These are phyloP conservation scores for Hystrix brachyura DNA, from an alignment of 2,113 vertebrate genomes.

Conservation along the genomic window DNA sequence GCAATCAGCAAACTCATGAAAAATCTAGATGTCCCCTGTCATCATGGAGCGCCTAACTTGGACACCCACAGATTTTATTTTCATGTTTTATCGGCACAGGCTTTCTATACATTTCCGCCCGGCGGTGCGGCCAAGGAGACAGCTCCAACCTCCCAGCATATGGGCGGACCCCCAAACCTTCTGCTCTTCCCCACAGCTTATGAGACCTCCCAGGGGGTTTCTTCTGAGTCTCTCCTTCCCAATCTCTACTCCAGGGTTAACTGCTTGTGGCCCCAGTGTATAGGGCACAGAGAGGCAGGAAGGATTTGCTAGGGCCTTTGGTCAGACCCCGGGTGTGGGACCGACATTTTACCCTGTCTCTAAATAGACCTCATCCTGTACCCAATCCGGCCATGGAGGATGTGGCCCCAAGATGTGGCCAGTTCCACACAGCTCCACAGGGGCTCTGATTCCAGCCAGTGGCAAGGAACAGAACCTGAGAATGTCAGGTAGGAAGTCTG, in stretches of 20 bases:
- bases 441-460: background rate
- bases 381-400: too few relatives aligned
- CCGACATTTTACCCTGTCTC: background rate
- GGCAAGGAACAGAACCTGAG: background rate
- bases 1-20: background rate
- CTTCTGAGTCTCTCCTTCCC: background rate
- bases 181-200: background rate
- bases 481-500: background rate
- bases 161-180: background rate
- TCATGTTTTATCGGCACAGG: background rate
- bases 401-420: background rate
- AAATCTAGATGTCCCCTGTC: background rate
- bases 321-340: background rate
- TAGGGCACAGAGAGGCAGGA: background rate
- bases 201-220: background rate
- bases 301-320: background rate
- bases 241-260: background rate
- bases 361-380: background rate
- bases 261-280: background rate
- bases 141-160: background rate
- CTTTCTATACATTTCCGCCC: background rate
- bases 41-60: background rate
- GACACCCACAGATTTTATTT: background rate
- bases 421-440: background rate
- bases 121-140: background rate